Conservation (phyloP, 2,797 vertebrate species). For the Tapera naevia region DNA sequence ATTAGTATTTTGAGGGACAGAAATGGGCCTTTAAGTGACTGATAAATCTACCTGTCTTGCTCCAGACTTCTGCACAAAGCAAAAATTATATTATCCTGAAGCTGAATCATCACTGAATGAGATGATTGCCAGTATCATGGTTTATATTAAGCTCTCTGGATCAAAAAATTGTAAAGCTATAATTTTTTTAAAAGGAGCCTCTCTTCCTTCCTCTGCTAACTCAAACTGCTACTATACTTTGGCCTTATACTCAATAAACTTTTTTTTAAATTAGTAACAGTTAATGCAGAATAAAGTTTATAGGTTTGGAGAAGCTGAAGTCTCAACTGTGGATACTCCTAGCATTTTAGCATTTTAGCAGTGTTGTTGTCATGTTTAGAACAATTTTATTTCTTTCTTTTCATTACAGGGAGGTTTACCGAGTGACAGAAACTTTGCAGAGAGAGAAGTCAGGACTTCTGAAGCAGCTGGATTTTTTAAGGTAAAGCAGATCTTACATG, state of each 20-base stretch:
- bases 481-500: constrained; percentile 69
- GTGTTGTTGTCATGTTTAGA: not conserved
- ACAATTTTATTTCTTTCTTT: not conserved
- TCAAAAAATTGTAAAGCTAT: not conserved
- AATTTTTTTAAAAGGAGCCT: not conserved
- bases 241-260: not conserved
- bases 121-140: not conserved
- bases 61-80: not conserved
- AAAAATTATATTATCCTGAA: not conserved
- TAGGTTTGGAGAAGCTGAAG: not conserved
- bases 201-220: not conserved
- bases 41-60: not conserved
- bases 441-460: constrained; percentile 86
- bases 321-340: not conserved
- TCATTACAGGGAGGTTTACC: constrained; percentile 86
- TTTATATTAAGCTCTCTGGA: not conserved
- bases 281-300: not conserved
- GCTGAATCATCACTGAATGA: not conserved
- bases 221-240: not conserved
- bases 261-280: not conserved
- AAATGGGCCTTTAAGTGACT: not conserved
- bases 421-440: constrained; percentile 87
- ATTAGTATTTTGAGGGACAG: not conserved
- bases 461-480: constrained; percentile 91
- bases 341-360: not conserved